phyloP scores from a whole-genome alignment of 2,888 invertebrate species.

The Creontiades dilutus region DNA sequence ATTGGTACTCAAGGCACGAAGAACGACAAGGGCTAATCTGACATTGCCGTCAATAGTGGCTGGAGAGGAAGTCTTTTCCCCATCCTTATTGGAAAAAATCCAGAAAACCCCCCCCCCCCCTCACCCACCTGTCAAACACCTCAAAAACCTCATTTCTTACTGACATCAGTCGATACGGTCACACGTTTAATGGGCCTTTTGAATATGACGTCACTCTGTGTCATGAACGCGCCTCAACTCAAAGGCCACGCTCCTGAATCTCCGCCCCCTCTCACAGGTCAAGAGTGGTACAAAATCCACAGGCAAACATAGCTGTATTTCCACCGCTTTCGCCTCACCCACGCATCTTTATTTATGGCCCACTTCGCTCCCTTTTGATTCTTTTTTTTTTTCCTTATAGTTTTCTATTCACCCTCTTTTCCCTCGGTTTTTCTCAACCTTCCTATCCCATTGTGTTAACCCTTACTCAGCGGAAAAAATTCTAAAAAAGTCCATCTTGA shows the following conservation, averaged over 20 bases:
- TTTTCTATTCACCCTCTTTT: not conserved
- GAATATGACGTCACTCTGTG: not conserved
- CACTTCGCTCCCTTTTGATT: conserved; percentile 10
- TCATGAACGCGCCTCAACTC: not conserved
- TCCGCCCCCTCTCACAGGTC: conserved; percentile 7
- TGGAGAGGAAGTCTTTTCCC: no score
- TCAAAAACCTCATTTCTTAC: no score
- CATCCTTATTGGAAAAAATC: no score
- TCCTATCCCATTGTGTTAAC: conserved; percentile 1
- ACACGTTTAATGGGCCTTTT: not conserved
- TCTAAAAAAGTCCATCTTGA: not conserved
- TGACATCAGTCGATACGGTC: no score
- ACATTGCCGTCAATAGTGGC: no score
- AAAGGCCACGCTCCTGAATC: not conserved
- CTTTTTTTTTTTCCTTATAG: not conserved
- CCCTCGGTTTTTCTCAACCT: conserved; percentile 1
- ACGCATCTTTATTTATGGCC: conserved; percentile 24
- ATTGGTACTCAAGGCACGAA: no score
- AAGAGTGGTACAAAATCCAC: not conserved
- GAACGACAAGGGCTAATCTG: no score
- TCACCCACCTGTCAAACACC: no score
- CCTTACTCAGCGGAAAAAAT: not conserved
- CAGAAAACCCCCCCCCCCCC: no score
- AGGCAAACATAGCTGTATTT: conserved; percentile 14
- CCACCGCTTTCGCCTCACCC: conserved; percentile 2